Percentiles rank a stretch among this genome's conserved stretches.
phyloP scores from a whole-genome alignment of 1,140 invertebrate genomes.

The Popillia japonica region DNA sequence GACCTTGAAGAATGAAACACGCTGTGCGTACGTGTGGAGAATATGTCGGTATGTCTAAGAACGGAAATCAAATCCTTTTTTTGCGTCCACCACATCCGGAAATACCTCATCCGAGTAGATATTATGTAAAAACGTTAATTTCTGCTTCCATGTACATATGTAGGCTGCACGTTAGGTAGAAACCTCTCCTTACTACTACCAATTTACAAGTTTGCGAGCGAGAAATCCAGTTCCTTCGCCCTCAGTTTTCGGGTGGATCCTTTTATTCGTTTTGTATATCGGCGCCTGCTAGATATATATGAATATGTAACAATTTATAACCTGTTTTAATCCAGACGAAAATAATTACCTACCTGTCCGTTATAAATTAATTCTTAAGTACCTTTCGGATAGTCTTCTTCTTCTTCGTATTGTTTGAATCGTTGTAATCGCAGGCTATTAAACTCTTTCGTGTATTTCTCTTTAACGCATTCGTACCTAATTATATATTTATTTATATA shows the following conservation, averaged over 20 bases:
- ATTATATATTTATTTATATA: too few species aligned
- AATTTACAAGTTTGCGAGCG: too few species aligned
- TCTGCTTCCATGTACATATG: too few species aligned
- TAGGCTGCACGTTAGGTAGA: too few species aligned
- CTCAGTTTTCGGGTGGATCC: not conserved
- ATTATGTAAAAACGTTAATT: too few species aligned
- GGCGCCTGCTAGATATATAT: conserved; percentile 13
- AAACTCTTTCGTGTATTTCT: not conserved
- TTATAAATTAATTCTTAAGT: conserved; percentile 15
- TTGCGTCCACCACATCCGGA: conserved; percentile 40
- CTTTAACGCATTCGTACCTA: not conserved
- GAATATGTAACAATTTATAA: conserved; percentile 16
- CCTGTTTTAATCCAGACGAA: conserved; percentile 18
- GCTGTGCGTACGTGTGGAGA: not conserved
- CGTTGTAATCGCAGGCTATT: not conserved
- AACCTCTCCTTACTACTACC: too few species aligned
- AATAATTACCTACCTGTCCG: conserved; percentile 14
- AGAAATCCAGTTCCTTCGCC: too few species aligned
- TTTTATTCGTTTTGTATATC: conserved; percentile 2
- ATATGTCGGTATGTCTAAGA: conserved; percentile 18
- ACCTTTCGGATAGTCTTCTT: not conserved
- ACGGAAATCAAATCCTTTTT: conserved; percentile 43
- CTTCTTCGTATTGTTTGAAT: not conserved
- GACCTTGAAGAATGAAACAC: not conserved
- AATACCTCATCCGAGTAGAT: conserved; percentile 34